A percentile compares a stretch with the other conserved stretches of the same genome.
Evolutionary conservation across 2,888 invertebrate genomes (phyloP).

Genomic region (Coelogynopora nodosa): DNA sequence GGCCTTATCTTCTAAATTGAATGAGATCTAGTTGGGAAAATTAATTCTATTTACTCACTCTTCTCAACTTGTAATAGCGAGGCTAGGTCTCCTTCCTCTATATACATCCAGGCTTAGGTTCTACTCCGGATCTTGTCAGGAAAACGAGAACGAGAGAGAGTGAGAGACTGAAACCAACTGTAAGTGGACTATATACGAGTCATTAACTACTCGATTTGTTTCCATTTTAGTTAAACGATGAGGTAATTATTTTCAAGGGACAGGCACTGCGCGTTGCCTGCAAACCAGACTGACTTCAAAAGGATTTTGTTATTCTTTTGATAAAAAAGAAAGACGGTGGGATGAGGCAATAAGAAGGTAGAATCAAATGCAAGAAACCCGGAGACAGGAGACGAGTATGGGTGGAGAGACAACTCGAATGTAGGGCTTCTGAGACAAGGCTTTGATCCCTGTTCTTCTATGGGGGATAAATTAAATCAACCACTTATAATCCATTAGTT

Average conservation of each 20-base stretch:
- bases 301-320: not conserved
- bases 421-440: slow-evolving; percentile 8
- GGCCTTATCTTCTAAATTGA: not conserved
- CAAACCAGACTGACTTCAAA: not conserved
- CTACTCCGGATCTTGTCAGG: not conserved
- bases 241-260: slow-evolving; percentile 11
- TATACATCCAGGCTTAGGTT: not conserved
- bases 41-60: slow-evolving; percentile 12
- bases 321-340: not conserved
- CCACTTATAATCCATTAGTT: slow-evolving; percentile 31
- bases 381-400: not conserved
- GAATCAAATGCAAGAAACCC: not conserved
- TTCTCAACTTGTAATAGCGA: not conserved
- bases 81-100: not conserved
- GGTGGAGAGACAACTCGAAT: not conserved
- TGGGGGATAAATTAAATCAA: slow-evolving; percentile 7
- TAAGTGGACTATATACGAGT: slow-evolving; percentile 14
- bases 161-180: not conserved
- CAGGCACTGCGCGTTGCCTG: not conserved
- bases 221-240: slow-evolving; percentile 14
- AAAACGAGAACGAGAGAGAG: not conserved
- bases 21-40: slow-evolving; percentile 20
- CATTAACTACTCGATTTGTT: slow-evolving; percentile 31
- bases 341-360: not conserved
- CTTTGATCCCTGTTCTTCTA: slow-evolving; percentile 4